phyloP scores from a whole-genome alignment of 2,888 invertebrate genomes.

The Catocala nupta region DNA sequence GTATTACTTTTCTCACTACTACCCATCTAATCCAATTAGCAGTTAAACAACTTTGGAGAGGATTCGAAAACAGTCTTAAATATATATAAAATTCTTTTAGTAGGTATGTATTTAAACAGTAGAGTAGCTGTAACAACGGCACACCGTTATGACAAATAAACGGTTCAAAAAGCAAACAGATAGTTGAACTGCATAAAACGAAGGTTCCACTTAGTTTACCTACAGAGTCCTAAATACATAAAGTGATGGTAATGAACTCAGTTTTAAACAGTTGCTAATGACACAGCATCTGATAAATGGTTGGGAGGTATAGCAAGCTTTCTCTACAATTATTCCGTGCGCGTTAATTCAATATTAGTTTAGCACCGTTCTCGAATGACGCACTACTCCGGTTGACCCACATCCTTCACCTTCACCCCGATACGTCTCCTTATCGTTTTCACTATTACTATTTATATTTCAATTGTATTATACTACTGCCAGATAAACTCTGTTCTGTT shows the following conservation, averaged over 20 bases:
- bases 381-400: slow-evolving; percentile 66
- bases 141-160: slow-evolving; percentile 30
- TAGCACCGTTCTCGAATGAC: slow-evolving; percentile 69
- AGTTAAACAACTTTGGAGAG: too few species aligned
- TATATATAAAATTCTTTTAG: too few species aligned
- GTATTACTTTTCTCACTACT: too few species aligned
- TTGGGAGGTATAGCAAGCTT: slow-evolving; percentile 62
- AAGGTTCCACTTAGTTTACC: slow-evolving; percentile 38
- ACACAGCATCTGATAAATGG: slow-evolving; percentile 50
- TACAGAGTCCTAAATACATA: slow-evolving; percentile 52
- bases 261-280: slow-evolving; percentile 51
- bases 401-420: slow-evolving; percentile 71
- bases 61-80: too few species aligned
- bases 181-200: slow-evolving; percentile 25
- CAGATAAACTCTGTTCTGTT: slow-evolving; percentile 33
- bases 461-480: slow-evolving; percentile 39
- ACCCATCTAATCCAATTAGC: too few species aligned
- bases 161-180: slow-evolving; percentile 41
- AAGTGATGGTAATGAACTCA: slow-evolving; percentile 50
- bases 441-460: slow-evolving; percentile 39
- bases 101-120: background rate
- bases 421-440: slow-evolving; percentile 55
- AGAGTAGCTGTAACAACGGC: background rate
- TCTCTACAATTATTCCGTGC: slow-evolving; percentile 81
- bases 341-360: slow-evolving; percentile 84